Base-by-base conservation (phyloP, 2,113 vertebrate species). In the Rafetus swinhoei region DNA sequence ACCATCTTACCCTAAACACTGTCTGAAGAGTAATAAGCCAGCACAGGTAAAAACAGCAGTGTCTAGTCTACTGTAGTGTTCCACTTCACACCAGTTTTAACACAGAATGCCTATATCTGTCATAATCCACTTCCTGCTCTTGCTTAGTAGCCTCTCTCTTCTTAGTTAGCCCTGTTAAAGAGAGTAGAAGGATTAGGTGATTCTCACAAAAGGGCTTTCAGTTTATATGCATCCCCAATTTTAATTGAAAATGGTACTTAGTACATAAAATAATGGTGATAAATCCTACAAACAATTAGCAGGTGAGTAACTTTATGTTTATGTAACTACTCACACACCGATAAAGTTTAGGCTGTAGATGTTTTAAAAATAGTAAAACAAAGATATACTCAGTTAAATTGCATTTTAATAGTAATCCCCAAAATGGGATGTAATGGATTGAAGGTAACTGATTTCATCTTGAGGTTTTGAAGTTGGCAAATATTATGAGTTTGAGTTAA, bases 41-140 rank as follows among this genome's bases (percentile, higher is more conserved):
- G 52, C 79, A 92, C 80, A 95, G 88, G 95, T 95, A 96, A 82
- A 88, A 91, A 89, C 89, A 92, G 95, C 82, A 93, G 45, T 89
- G 91, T 93, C 91, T 93, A 86, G 65, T 90, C 90, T 84, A 27
- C 79, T 50, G 57, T 1, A 1, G 88, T 89, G 29, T 90, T 97
- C 88, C 74, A 81, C 59, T 93, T 93, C 91, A 94, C 94, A 92
- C 29, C 29, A 21, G 10, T 74, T 93, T 94, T 95, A 79, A 89
- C 94, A 95, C 81, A 90, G 84, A 94, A 90, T 62, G 88, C 81
- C 94, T 86, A 79, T 97, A 96, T 79, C 82, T 85, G 82, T 92
- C 90, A 95, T 93, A 91, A 91, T 74, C 86, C 65, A 84, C 77
- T 56, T 94, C 80, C 82, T 39, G 12, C 86, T 90, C 3, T 0